phyloP scores from a whole-genome alignment of 2,888 invertebrate species.

The Drosophila borealis region DNA sequence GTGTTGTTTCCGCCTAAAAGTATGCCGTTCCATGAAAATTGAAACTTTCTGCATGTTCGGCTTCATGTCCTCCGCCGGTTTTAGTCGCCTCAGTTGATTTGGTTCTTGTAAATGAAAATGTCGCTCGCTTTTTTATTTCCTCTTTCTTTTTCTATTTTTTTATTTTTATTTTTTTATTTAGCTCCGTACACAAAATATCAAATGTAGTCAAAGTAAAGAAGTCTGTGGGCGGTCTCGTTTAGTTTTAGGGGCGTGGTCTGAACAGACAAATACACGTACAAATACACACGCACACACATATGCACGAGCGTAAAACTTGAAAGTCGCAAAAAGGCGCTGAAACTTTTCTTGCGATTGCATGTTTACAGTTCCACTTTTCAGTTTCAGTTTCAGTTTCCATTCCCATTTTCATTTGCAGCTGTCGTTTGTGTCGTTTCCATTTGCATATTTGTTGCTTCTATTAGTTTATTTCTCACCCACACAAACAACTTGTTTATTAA shows the following conservation, averaged over 20 bases:
- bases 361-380: conserved; percentile 33
- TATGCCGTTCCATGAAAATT: conserved; percentile 38
- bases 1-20: conserved; percentile 66
- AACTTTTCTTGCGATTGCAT: conserved; percentile 52
- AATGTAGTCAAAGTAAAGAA: conserved; percentile 27
- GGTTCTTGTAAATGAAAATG: conserved; percentile 60
- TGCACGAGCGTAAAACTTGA: conserved; percentile 41
- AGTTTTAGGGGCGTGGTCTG: conserved; percentile 14
- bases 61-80: conserved; percentile 5
- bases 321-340: conserved; percentile 52
- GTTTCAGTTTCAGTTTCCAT: conserved; percentile 29
- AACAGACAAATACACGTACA: neutral
- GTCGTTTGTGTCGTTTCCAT: conserved; percentile 27
- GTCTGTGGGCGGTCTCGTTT: conserved; percentile 8
- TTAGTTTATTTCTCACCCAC: conserved; percentile 39
- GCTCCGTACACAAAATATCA: conserved; percentile 5
- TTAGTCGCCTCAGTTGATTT: conserved; percentile 45
- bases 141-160: neutral
- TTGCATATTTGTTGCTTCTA: conserved; percentile 29
- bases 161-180: neutral
- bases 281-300: conserved; percentile 2
- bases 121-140: conserved; percentile 19
- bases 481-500: conserved; percentile 66
- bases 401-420: conserved; percentile 35
- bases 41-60: conserved; percentile 9